phyloP scores from a whole-genome alignment of 2,797 vertebrate species.

The Tokudaia muenninki region DNA sequence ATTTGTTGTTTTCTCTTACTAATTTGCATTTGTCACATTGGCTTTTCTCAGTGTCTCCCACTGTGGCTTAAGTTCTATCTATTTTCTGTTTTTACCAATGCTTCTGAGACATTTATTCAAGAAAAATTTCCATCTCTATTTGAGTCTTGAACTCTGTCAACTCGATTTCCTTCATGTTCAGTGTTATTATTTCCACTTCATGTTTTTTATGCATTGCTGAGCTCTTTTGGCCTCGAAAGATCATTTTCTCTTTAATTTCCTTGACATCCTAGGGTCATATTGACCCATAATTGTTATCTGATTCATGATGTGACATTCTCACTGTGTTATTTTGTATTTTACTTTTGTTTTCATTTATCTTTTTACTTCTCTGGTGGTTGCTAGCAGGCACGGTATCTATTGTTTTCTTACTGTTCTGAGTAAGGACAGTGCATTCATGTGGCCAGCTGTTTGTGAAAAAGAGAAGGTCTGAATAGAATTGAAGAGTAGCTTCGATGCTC shows the following conservation, averaged over 20 bases:
- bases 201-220: not conserved
- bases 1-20: not conserved
- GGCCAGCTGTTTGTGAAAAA: not conserved
- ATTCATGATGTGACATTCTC: not conserved
- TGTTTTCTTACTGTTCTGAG: not conserved
- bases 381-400: not conserved
- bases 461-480: not conserved
- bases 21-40: not conserved
- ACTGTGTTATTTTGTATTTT: not conserved
- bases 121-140: not conserved
- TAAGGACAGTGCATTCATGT: not conserved
- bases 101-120: not conserved
- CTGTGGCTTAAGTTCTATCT: not conserved
- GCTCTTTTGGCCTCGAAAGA: not conserved
- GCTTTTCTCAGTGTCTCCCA: not conserved
- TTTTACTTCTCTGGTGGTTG: not conserved
- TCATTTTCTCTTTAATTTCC: slow-evolving; percentile 48
- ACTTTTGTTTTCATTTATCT: not conserved
- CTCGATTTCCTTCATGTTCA: not conserved
- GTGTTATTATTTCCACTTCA: slow-evolving; percentile 24
- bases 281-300: not conserved
- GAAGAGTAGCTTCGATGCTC: not conserved
- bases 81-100: not conserved
- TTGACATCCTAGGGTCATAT: not conserved
- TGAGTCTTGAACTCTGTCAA: slow-evolving; percentile 38